A percentile compares a stretch with the other conserved stretches of the same genome.
Conservation (phyloP, 2,113 vertebrate genomes). For the Sterrhoptilus dennistouni region DNA sequence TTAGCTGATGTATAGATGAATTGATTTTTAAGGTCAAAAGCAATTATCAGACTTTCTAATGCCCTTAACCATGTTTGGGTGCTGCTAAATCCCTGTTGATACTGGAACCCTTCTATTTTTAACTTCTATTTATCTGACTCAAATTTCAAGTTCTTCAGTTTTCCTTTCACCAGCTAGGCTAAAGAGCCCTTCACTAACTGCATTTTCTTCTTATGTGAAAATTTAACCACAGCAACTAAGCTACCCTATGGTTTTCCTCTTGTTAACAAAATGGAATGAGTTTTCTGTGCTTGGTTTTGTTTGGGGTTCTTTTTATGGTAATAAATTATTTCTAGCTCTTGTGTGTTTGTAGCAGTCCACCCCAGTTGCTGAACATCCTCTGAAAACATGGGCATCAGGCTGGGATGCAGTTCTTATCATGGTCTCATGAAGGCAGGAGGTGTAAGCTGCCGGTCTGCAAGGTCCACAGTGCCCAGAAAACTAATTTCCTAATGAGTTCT, state of each 20-base stretch:
- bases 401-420: neutral
- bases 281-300: neutral
- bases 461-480: neutral
- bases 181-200: neutral
- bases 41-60: neutral
- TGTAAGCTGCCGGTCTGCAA: neutral
- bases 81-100: neutral
- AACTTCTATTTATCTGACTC: neutral
- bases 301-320: neutral
- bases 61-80: neutral
- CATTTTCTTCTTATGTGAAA: neutral
- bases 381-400: rapidly evolving
- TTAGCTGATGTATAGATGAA: neutral
- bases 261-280: neutral
- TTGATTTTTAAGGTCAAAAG: neutral
- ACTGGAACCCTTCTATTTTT: neutral
- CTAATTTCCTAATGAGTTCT: neutral
- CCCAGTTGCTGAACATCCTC: neutral
- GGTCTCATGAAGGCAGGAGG: neutral
- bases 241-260: neutral
- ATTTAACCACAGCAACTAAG: neutral
- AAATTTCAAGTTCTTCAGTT: neutral
- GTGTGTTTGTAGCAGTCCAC: neutral
- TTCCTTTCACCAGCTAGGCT: neutral
- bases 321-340: neutral